Base-by-base conservation (phyloP, 2,113 vertebrate genomes). In the Ceyx cyanopectus region DNA sequence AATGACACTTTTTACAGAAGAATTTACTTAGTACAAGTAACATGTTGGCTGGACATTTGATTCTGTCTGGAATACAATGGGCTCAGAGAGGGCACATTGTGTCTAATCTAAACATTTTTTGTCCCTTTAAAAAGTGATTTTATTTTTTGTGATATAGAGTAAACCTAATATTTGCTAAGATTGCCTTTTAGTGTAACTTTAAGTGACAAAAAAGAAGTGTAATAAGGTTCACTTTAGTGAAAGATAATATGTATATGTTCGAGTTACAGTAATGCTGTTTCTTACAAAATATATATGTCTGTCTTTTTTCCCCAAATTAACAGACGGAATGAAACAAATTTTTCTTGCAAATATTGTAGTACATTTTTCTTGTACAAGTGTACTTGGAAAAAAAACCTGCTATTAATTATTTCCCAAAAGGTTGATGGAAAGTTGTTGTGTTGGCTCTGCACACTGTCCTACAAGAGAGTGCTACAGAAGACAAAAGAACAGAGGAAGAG, bases 401-500 rank as follows among this genome's bases (percentile, higher is more conserved):
- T 92, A 5, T 54, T 66, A 75, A 77, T 96, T 73, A 60, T 97
- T 95, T 97, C 74, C 94, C 94, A 58, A 95, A 95, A 99, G 99
- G 99, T 99, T 97, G 99, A 99, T 86, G 99, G 99, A 17, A 99
- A 99, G 87, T 97, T 99, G 58, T 94, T 99, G 90, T 99, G 99
- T 97, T 99, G 99, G 99, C 98, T 99, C 54, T 99, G 99, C 95
- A 99, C 99, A 0, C 97, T 99, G 85, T 99, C 99, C 30, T 99
- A 99, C 95, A 99, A 99, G 65, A 98, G 99, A 45, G 99, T 99
- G 84, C 98, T 99, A 75, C 99, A 99, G 97, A 99, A 99, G 98
- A 99, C 99, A 53, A 99, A 99, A 97, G 99, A 99, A 85, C 99
- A 99, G 91, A 98, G 99, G 93, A 99, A 99, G 96, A 99, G 98